Base-by-base conservation (phyloP, 2,113 vertebrate genomes). In the Canis aureus region DNA sequence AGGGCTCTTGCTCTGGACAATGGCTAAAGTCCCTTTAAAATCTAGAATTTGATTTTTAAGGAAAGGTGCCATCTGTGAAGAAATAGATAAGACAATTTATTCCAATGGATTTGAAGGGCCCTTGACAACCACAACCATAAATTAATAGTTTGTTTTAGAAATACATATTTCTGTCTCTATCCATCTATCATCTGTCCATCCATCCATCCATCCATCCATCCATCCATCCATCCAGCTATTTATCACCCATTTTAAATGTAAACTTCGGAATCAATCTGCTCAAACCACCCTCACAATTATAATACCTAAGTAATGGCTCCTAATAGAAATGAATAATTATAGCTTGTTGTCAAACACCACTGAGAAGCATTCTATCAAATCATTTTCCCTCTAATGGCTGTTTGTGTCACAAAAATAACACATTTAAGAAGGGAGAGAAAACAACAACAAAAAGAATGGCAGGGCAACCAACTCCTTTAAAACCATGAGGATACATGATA, bases 211-310 rank as follows among this genome's bases (percentile, higher is more conserved):
- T 74, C 71, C 22, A 22, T 62, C 60, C 7, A n/a, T 71, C n/a
- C 9, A 35, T 71, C 69, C 69, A 11, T 71, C n/a, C n/a, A 10
- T 32, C 57, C 35, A 17, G 4, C 11, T 16, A 29, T 51, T 35
- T 53, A 38, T 27, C 10, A 35, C 59, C 51, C 87, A 32, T 91
- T 89, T 78, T 69, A 89, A 94, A 43, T 92, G 20, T 43, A 69
- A 64, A 55, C 25, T 17, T 29, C 11, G 11, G 12, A 81, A 55
- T 51, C n/a, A 69, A 2, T 74, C 16, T 69, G 20, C 35, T 84
- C 43, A 62, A 74, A 19, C 23, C 81, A n/a, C 83, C 92, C 20
- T 96, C n/a, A 49, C 74, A 80, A 57, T 89, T 92, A 78, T 81
- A 43, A 32, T 49, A 11, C 27, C 16, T 66, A 73, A n/a, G 8